Evolutionary conservation across 2,113 vertebrate genomes (phyloP).

Genomic region (Probosciger aterrimus): DNA sequence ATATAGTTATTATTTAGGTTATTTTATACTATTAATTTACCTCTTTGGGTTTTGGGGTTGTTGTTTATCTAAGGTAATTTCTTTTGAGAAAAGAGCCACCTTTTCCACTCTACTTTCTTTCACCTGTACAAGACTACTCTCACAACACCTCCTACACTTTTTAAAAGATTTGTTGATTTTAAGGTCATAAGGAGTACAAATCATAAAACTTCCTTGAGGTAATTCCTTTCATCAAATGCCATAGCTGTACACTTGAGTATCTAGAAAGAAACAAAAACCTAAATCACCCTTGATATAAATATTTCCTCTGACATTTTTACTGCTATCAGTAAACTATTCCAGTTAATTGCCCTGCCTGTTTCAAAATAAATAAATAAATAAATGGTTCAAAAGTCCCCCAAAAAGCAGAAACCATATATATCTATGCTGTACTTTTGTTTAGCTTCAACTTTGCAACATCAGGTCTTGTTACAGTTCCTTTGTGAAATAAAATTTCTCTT

Average conservation of each 20-base stretch:
- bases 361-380: neutral
- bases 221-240: neutral
- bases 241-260: fast-evolving
- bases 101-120: neutral
- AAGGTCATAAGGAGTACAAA: neutral
- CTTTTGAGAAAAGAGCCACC: neutral
- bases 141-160: neutral
- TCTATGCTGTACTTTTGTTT: neutral
- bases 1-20: neutral
- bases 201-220: neutral
- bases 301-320: neutral
- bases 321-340: neutral
- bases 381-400: fast-evolving
- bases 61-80: neutral
- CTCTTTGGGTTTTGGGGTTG: neutral
- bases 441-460: neutral
- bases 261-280: neutral
- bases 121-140: neutral
- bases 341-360: neutral
- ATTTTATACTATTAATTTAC: neutral
- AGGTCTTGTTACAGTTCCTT: neutral
- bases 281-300: neutral
- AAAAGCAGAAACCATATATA: neutral
- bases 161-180: neutral
- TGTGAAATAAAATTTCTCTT: neutral